Evolutionary conservation across 1,140 invertebrate species (phyloP), one percentile per base, ranked within the genome.

Genomic region (Chymomyza costata): DNA sequence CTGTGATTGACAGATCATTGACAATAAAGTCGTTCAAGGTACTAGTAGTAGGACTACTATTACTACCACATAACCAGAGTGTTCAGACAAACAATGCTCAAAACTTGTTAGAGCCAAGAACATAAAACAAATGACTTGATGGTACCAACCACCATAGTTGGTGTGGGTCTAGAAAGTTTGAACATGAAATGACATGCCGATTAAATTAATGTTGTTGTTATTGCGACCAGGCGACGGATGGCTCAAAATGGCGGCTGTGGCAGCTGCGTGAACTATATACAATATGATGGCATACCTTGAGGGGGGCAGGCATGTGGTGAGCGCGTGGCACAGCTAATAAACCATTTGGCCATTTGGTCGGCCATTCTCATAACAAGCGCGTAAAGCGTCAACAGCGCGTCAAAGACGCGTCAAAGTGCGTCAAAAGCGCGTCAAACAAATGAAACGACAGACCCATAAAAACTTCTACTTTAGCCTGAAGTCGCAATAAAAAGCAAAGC

Each of bases 111-210:
- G 3, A 8, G 21, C 21, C 21, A 25, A 25, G 8, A 8, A 30
- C 47, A 44, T 31, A 37, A 31, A 51, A 21, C 18, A 32, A 34
- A 35, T 28, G 48, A 34, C 21, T 57, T 57, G 43, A 50, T 51
- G 15, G 2, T n/a, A n/a, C 15, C 35, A 14, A 17, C 11, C 6
- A n/a, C 6, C 17, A 11, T 28, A 15, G 13, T 7, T 2, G 30
- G 28, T 18, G 35, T 35, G 18, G 19, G 54, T 44, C 41, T 39
- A 38, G 10, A 60, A 60, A 60, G 35, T 54, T 54, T 60, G 13
- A 43, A 54, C 50, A 54, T 35, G 51, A 60, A 54, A 48, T 54
- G 51, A 60, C 51, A 60, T 54, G 57, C 51, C 51, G 57, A 54
- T 60, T 54, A 60, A 60, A 60, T 60, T 60, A 60, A 54, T 60